Base-by-base conservation (phyloP, 1,140 invertebrate species). In the Mesaphorura yosii region DNA sequence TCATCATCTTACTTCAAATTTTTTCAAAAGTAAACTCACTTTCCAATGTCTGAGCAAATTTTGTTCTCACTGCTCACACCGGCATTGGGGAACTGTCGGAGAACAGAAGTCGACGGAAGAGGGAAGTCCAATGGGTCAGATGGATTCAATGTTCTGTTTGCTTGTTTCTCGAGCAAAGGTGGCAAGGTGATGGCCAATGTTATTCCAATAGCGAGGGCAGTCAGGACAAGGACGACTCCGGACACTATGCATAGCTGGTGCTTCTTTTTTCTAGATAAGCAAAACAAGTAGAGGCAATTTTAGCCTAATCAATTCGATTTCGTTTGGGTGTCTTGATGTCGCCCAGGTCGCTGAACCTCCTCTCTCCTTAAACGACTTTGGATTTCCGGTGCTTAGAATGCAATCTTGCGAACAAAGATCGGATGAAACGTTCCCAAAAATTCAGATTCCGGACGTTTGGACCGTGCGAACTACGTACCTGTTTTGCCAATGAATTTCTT, bases 401-500 rank as follows among this genome's bases (percentile, higher is more conserved):
- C n/a, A n/a, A n/a, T n/a, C n/a, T n/a, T n/a, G n/a, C n/a, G n/a
- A n/a, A n/a, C n/a, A n/a, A 51, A 41, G 26, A n/a, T n/a, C n/a
- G n/a, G n/a, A n/a, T n/a, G n/a, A n/a, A n/a, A n/a, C n/a, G n/a
- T n/a, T n/a, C n/a, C n/a, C n/a, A n/a, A n/a, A n/a, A n/a, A n/a
- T n/a, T n/a, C n/a, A n/a, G n/a, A n/a, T n/a, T n/a, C n/a, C n/a
- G n/a, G n/a, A n/a, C n/a, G n/a, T n/a, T n/a, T n/a, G n/a, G n/a
- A n/a, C n/a, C n/a, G n/a, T n/a, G n/a, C n/a, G n/a, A n/a, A n/a
- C n/a, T n/a, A n/a, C 29, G 28, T 57, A 57, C 60, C 41, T 63
- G 45, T 59, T 63, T 38, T 63, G 54, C 57, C 60, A 59, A 26
- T 63, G 57, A 34, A 57, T 49, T 48, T 63, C 54, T 41, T 63